Conservation (phyloP, 2,113 vertebrate species). For the Malaclemys terrapin region DNA sequence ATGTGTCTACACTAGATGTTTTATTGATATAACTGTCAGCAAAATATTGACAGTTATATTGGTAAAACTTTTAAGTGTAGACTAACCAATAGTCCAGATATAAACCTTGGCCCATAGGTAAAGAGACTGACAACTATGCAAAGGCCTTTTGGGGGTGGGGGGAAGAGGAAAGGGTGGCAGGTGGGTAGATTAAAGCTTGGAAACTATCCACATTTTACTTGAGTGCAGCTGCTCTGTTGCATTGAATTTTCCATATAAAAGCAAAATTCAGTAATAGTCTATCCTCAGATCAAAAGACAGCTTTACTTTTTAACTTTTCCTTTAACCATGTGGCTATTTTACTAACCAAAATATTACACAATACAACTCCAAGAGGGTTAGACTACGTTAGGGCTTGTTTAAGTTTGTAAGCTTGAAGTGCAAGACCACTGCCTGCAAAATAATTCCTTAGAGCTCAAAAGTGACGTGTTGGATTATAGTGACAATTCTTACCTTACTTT, state of each 20-base stretch:
- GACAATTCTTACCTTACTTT: neutral
- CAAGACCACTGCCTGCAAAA: neutral
- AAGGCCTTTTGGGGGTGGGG: neutral
- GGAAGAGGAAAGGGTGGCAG: neutral
- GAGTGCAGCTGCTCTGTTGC: neutral
- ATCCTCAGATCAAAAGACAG: neutral
- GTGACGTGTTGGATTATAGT: neutral
- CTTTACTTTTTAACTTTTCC: neutral
- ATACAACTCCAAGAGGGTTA: neutral
- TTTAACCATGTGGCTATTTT: neutral
- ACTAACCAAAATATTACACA: neutral
- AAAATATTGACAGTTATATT: neutral
- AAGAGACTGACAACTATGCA: neutral
- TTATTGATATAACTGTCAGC: neutral
- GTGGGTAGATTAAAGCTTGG: neutral
- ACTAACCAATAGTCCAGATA: neutral
- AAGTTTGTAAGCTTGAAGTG: neutral
- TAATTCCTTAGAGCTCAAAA: neutral
- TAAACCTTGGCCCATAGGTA: neutral
- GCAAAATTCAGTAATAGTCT: neutral
- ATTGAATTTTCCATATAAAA: slow-evolving; percentile 6
- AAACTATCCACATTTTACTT: neutral
- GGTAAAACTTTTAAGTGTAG: neutral
- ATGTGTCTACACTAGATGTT: neutral
- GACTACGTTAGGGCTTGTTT: neutral